Base-by-base conservation (phyloP, 2,113 vertebrate species). In the Verasper variegatus region DNA sequence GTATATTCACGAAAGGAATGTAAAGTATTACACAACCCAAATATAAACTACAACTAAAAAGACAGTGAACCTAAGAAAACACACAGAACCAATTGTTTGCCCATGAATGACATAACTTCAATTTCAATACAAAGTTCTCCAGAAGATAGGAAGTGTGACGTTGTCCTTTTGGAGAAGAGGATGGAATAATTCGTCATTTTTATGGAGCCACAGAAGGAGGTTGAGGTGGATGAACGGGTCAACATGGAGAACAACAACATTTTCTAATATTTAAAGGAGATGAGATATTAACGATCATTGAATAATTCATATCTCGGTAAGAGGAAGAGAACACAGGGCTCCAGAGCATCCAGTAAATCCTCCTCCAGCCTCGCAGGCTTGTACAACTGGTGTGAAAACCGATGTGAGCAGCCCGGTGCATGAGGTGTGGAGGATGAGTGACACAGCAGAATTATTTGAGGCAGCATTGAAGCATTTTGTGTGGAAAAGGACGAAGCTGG, bases 351-450 rank as follows among this genome's bases (percentile, higher is more conserved):
- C 17, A 52, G 21, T 45, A 21, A 40, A 54, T 54, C 47, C 17
- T 60, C 35, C 12, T 52, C 26, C n/a, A 27, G 35, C 27, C 17
- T 40, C 12, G 45, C 15, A 23, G 24, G 20, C n/a, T 11, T 52
- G 45, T 49, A 15, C 4, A 27, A 70, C 49, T 42, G 45, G 24
- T 35, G 10, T 21, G 11, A 3, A 42, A 54, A 27, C 42, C 5
- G 26, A 60, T 75, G 55, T 52, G 21, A 59, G 26, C 55, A n/a
- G 17, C 15, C 27, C 27, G 60, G 56, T 35, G 56, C 31, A 59
- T 15, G 14, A 40, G 45, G 45, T 62, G 49, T 3, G 18, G 14
- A 35, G 37, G 51, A 62, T 23, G 23, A 68, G n/a, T 55, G 74
- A 47, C 47, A 76, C 42, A 12, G 3, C 55, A 18, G 31, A 17